Evolutionary conservation across 2,113 vertebrate species (phyloP).

Genomic region (Ailurus styani): DNA sequence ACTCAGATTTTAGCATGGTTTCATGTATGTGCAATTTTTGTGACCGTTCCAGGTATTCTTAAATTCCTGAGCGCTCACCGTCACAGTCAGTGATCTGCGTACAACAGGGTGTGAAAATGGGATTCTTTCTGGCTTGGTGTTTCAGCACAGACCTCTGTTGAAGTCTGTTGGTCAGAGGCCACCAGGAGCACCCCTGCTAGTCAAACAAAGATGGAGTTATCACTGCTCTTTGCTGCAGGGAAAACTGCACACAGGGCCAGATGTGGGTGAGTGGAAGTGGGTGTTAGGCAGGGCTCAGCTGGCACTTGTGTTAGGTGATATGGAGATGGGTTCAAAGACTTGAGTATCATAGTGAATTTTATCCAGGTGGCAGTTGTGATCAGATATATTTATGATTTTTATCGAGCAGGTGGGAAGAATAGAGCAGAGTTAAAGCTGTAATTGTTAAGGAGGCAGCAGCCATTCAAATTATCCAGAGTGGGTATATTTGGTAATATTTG

Average conservation of each 20-base stretch:
- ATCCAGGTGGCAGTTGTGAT: background rate
- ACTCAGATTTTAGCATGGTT: background rate
- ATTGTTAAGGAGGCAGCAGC: background rate
- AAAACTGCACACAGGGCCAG: background rate
- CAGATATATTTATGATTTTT: background rate
- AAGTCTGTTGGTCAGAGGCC: background rate
- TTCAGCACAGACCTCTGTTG: background rate
- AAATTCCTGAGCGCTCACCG: background rate
- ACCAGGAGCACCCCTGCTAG: too few species aligned
- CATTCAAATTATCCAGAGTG: background rate
- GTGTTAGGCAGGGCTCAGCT: background rate
- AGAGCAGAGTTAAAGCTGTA: background rate
- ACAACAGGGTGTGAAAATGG: background rate
- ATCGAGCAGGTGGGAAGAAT: background rate
- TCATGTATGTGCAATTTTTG: background rate
- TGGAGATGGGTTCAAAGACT: too few species aligned
- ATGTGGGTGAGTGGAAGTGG: background rate
- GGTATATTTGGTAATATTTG: background rate
- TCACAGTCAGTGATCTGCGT: background rate
- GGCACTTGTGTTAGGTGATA: background rate
- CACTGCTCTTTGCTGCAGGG: background rate
- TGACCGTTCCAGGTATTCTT: background rate
- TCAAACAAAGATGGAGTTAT: background rate
- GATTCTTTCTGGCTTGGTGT: background rate
- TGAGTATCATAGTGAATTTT: background rate